Evolutionary conservation across 2,113 vertebrate genomes (phyloP).

Genomic region (Callaeas wilsoni): DNA sequence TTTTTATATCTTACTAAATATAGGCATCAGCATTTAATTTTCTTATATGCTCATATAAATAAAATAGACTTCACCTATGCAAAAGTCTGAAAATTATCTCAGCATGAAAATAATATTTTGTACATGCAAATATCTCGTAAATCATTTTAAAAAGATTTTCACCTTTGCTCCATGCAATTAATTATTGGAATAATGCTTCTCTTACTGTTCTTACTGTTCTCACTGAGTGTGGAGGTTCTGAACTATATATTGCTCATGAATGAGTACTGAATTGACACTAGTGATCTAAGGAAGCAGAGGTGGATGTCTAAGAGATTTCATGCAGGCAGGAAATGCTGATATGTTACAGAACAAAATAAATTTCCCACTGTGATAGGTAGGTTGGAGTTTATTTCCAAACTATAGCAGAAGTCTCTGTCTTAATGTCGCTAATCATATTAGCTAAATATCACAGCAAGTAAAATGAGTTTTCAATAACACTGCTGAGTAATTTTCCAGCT

Average conservation of each 20-base stretch:
- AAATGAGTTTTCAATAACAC: slow-evolving; percentile 52
- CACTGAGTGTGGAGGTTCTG: not conserved
- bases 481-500: slow-evolving; percentile 51
- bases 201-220: not conserved
- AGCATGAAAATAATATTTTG: not conserved
- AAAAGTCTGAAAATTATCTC: not conserved
- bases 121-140: not conserved
- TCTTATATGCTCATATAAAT: not conserved
- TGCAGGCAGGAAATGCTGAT: not conserved
- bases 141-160: not conserved
- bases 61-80: not conserved
- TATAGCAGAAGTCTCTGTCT: not conserved
- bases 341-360: not conserved
- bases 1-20: not conserved
- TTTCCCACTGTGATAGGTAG: not conserved
- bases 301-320: not conserved
- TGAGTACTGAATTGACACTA: not conserved
- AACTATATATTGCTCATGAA: not conserved
- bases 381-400: slow-evolving; percentile 9
- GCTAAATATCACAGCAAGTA: slow-evolving; percentile 36
- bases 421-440: slow-evolving; percentile 52
- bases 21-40: not conserved
- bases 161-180: not conserved
- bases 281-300: not conserved
- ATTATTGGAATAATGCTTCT: not conserved